Evolutionary conservation across 2,888 invertebrate genomes (phyloP), one percentile per base, ranked within the genome.

Genomic region (Tachina grossa): DNA sequence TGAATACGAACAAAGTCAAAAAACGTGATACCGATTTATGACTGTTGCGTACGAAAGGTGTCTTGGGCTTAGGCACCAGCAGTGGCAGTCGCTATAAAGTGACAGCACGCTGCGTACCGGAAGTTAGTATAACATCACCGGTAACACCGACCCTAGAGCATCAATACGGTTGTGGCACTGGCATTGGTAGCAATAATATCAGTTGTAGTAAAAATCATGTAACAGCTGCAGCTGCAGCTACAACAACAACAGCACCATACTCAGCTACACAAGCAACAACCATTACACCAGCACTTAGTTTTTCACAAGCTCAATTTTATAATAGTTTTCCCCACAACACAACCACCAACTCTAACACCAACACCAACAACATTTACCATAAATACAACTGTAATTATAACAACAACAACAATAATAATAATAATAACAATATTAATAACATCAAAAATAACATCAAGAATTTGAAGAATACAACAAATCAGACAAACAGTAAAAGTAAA

Each of bases 1-100:
- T 90, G 90, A 90, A 89, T 87, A 89, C 90, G 88, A 91, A 90
- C 89, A 92, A 91, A 89, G 90, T 92, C 89, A 93, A 92, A 89
- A 92, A 92, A 88, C 91, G 91, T 87, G 92, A 93, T 86, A 92
- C 92, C 63, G 93, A 93, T 89, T 93, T 93, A 93, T 93, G 93
- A 93, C 93, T 93, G 90, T 90, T 92, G 90, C 91, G 91, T 88
- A 89, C 90, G 74, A 91, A 91, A 82, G 89, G 90, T 87, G 89
- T 88, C 87, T 84, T 80, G 81, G 87, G 90, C 87, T 89, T 90
- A 87, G 89, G 88, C 88, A 68, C 77, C 11, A 88, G 90, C 88
- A 90, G 91, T 87, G 92, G 91, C 87, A 91, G 92, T 87, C 91
- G 91, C 87, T 92, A 91, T 87, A 93, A 92, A 87, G 93, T 93